A percentile compares a stretch with the other conserved stretches of the same genome.
These are phyloP conservation scores for Formica aserva DNA, from an alignment of 2,888 invertebrate species.

Conservation along the genomic window DNA sequence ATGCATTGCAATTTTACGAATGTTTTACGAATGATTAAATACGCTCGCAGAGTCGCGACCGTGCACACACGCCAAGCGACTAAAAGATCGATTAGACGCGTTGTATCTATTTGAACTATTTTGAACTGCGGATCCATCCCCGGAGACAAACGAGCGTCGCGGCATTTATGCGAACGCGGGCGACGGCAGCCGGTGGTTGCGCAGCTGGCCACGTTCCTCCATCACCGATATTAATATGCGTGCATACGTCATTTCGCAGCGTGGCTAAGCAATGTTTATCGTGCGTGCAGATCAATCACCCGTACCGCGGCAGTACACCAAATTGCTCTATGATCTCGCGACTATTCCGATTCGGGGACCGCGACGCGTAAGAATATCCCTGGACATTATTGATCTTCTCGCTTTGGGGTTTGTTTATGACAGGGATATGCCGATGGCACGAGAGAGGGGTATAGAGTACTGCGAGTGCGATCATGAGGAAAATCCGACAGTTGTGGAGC, in stretches of 20 bases:
- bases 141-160: conserved; percentile 83
- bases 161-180: conserved; percentile 79
- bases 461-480: conserved; percentile 52
- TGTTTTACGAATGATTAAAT: conserved; percentile 54
- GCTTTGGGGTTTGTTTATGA: conserved; percentile 54
- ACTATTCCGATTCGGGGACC: conserved; percentile 49
- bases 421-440: conserved; percentile 38
- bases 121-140: conserved; percentile 82
- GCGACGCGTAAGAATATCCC: conserved; percentile 47
- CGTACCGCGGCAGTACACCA: conserved; percentile 66
- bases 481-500: conserved; percentile 53
- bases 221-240: conserved; percentile 82
- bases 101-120: conserved; percentile 81
- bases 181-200: conserved; percentile 77
- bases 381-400: conserved; percentile 55
- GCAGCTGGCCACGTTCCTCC: conserved; percentile 82
- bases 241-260: conserved; percentile 81
- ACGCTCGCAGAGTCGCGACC: conserved; percentile 55
- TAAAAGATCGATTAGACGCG: conserved; percentile 81
- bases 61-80: conserved; percentile 70
- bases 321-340: conserved; percentile 71
- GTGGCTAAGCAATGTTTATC: conserved; percentile 81
- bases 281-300: conserved; percentile 81
- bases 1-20: conserved; percentile 28
- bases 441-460: conserved; percentile 19